Evolutionary conservation across 2,888 invertebrate species (phyloP).

Genomic region (Osmoderma eremita): DNA sequence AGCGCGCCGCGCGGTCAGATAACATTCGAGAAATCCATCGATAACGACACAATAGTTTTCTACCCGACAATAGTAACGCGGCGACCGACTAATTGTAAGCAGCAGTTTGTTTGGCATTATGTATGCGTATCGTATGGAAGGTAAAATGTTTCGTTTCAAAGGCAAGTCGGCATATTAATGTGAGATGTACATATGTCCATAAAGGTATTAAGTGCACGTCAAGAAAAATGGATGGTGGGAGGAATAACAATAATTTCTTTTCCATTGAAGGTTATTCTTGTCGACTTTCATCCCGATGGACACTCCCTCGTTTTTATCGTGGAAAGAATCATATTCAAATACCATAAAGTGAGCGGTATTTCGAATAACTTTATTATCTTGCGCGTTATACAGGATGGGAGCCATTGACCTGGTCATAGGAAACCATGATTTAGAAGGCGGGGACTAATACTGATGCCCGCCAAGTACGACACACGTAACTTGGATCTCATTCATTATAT

Average conservation of each 20-base stretch:
- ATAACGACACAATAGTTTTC: slow-evolving; percentile 3
- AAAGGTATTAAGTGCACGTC: background rate
- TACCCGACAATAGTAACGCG: slow-evolving; percentile 1
- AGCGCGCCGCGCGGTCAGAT: background rate
- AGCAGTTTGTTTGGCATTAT: background rate
- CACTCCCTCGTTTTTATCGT: slow-evolving; percentile 1
- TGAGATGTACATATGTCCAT: background rate
- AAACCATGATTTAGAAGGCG: too few species aligned
- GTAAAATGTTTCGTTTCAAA: background rate
- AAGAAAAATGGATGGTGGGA: background rate
- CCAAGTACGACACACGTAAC: too few species aligned
- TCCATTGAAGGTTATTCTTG: slow-evolving; percentile 6
- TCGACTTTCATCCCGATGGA: background rate
- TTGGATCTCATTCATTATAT: too few species aligned
- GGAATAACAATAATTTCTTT: slow-evolving; percentile 5
- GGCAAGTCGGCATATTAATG: background rate
- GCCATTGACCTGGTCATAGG: too few species aligned
- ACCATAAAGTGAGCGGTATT: too few species aligned
- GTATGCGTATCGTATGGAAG: background rate
- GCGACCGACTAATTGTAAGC: background rate
- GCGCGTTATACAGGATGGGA: too few species aligned
- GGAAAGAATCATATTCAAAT: background rate
- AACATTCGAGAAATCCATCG: slow-evolving; percentile 1
- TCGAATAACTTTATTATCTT: too few species aligned
- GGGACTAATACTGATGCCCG: too few species aligned